Base-by-base conservation (phyloP, 2,113 vertebrate species). In the Muntiacus muntjak region DNA sequence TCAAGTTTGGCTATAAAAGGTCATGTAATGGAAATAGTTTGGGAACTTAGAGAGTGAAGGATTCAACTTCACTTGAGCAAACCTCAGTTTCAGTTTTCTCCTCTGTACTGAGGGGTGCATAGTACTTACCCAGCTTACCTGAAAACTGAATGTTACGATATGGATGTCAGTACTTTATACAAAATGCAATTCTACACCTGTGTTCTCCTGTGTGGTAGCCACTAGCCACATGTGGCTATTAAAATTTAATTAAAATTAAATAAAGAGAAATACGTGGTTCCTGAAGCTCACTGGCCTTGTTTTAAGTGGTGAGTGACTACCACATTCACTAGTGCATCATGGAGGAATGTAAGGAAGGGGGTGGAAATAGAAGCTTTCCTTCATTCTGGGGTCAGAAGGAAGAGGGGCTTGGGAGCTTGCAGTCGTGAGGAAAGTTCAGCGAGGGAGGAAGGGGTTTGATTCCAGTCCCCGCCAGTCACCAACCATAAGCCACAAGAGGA, bases 311-410 rank as follows among this genome's bases (percentile, higher is more conserved):
- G 17, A 15, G 33, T 43, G 58, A 45, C 52, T 52, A 1, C 55
- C 19, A 0, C 3, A 3, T 11, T 23, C 28, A 4, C 28, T 33
- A 26, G 16, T 1, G 3, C 67, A 5, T 1, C 16, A 4, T 15
- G 10, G 4, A 13, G 2, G 10, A 7, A 14, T 5, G 2, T 45
- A 3, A 79, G 93, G 52, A 76, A 21, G 19, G 7, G 7, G 40
- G 58, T 25, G 47, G 58, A 13, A 17, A 2, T 3, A 52, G 79
- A 81, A 5, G 45, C 4, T 7, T 40, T 36, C 52, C 28, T 30
- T 71, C 52, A 10, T 64, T 52, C n/a, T 47, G 85, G 21, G 9
- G 21, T 54, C 64, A 43, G 76, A 43, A 57, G 79, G 8, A 74
- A 9, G 23, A 16, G n/a, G 26, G 23, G 9, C 60, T 64, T 4